Base-by-base conservation (phyloP, 2,113 vertebrate species). In the Ameiurus melas region DNA sequence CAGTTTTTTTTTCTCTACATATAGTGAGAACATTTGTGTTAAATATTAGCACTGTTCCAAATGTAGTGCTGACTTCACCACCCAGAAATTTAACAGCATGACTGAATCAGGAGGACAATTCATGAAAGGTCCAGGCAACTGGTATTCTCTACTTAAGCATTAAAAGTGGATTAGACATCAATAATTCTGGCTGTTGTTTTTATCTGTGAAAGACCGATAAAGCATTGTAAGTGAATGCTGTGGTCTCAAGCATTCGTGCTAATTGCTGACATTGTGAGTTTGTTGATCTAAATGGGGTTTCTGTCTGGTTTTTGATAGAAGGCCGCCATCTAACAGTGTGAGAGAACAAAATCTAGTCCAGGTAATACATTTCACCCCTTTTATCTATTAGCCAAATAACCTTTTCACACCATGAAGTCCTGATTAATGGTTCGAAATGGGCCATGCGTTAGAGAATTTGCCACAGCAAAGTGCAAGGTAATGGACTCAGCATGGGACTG, bases 341-440 rank as follows among this genome's bases (percentile, higher is more conserved):
- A 79, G 66, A 73, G 30, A 39, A 58, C 83, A 53, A 77, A 87
- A 62, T 86, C n/a, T 83, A 87, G 62, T 58, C 60, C 64, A 30
- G 68, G 55, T 90, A 91, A 92, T 91, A 87, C 57, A 90, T 86
- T 86, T 89, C 81, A 89, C 84, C 83, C 78, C 83, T 89, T 84
- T 89, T 89, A 89, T 89, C 86, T 90, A 90, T 89, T 89, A 86
- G 73, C 83, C 80, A 75, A 90, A 91, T 88, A 91, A 87, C 85
- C 85, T 85, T 89, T 90, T 90, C 88, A 89, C 79, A 17, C 58
- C 60, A 58, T 27, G n/a, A 90, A 89, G 82, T 78, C 80, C 64
- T 89, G 90, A 87, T 91, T 87, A 89, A 90, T 88, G 47, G 66
- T 86, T 83, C n/a, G 57, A 84, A 88, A 85, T 90, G 60, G 33